Conservation (phyloP, 2,888 invertebrate species). For the Palloptera scutellata region DNA sequence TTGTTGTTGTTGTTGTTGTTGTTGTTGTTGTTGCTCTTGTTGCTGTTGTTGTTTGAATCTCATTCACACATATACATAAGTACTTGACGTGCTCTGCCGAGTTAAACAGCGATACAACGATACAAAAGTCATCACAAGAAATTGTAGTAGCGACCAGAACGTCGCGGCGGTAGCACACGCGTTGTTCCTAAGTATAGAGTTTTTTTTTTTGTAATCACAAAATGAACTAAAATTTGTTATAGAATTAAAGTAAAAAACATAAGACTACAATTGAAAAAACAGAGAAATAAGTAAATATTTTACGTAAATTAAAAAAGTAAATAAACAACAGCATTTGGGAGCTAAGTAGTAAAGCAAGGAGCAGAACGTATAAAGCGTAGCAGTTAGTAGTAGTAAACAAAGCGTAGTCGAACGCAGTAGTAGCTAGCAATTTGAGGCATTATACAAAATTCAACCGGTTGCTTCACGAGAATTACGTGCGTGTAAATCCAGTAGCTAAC, state of each 20-base stretch:
- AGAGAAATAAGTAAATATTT: conserved; percentile 11
- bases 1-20: too few relatives aligned
- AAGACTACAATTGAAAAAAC: conserved; percentile 17
- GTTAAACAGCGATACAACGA: conserved; percentile 30
- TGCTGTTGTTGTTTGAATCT: too few relatives aligned
- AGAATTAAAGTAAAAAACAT: conserved; percentile 20
- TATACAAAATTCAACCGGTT: conserved; percentile 27
- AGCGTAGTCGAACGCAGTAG: conserved; percentile 2
- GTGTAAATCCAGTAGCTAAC: too few relatives aligned
- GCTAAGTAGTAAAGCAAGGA: not conserved
- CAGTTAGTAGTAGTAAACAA: not conserved
- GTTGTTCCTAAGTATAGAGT: conserved; percentile 45
- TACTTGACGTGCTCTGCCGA: not conserved
- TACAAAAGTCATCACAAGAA: conserved; percentile 36
- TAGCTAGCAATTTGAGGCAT: not conserved
- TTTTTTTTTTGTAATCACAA: conserved; percentile 1
- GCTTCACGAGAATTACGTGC: not conserved
- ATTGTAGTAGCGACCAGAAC: conserved; percentile 60
- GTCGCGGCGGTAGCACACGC: conserved; percentile 64
- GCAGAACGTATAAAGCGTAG: too few relatives aligned
- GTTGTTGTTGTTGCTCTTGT: too few relatives aligned
- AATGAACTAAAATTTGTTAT: conserved; percentile 13
- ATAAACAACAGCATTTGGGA: not conserved
- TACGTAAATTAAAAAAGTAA: conserved; percentile 17
- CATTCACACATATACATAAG: not conserved